Percentiles rank a stretch among this genome's conserved stretches.
These are phyloP conservation scores for Rutpela maculata DNA, from an alignment of 2,888 invertebrate genomes.

Conservation along the genomic window DNA sequence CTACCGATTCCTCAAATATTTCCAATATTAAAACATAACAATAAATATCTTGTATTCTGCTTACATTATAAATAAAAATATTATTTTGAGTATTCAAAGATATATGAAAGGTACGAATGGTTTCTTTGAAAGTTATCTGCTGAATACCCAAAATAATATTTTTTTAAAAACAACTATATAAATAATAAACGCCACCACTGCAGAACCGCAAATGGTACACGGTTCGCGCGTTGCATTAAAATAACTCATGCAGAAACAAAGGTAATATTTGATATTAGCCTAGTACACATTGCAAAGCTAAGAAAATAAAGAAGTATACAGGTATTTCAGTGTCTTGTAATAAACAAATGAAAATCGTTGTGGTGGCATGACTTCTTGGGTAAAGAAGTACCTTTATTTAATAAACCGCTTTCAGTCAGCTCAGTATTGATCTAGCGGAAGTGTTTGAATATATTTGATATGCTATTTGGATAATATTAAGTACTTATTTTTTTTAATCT, in stretches of 20 bases:
- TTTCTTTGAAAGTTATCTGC: no score
- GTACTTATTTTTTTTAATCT: conserved; percentile 35
- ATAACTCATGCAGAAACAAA: conserved; percentile 70
- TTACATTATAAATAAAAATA: no score
- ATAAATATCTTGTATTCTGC: no score
- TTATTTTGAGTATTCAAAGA: no score
- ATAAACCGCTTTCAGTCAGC: background rate
- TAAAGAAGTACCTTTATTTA: conserved; percentile 15
- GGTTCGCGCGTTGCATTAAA: conserved; percentile 59
- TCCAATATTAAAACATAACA: no score
- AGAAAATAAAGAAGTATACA: conserved; percentile 61
- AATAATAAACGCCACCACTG: conserved; percentile 49
- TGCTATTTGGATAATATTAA: conserved; percentile 38
- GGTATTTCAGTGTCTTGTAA: conserved; percentile 33
- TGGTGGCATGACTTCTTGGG: conserved; percentile 55
- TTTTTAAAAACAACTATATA: no score
- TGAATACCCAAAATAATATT: no score
- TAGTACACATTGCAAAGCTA: conserved; percentile 65
- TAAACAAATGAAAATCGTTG: conserved; percentile 41
- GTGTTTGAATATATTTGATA: conserved; percentile 45
- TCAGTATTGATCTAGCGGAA: conserved; percentile 14
- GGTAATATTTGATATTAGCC: conserved; percentile 71
- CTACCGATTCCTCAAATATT: no score
- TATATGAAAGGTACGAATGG: no score
- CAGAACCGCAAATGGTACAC: conserved; percentile 58